Evolutionary conservation across 2,113 vertebrate species (phyloP).

Genomic region (Datnioides undecimradiatus): DNA sequence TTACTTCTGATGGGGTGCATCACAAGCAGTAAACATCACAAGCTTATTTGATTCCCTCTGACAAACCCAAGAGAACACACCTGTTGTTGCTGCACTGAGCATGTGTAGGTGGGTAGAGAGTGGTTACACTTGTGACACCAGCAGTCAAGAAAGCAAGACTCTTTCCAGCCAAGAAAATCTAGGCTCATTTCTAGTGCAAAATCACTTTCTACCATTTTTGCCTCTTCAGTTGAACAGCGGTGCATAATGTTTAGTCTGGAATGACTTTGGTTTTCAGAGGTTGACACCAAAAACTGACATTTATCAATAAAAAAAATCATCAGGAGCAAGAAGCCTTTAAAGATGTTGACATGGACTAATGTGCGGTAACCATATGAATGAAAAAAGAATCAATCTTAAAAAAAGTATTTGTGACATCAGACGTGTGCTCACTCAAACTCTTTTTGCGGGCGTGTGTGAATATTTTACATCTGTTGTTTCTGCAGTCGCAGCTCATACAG

Average conservation of each 20-base stretch:
- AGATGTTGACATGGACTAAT: background rate
- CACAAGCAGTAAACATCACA: conserved; percentile 25
- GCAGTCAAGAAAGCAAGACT: background rate
- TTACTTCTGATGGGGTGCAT: background rate
- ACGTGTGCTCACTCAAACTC: background rate
- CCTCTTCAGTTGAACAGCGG: background rate
- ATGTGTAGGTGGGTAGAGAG: background rate
- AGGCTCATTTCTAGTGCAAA: background rate
- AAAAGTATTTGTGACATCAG: background rate
- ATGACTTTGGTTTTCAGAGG: background rate
- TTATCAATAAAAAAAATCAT: background rate
- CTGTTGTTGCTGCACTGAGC: conserved; percentile 1
- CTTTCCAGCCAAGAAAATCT: background rate
- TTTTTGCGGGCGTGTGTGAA: background rate
- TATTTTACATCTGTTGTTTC: conserved; percentile 68
- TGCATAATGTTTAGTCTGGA: background rate
- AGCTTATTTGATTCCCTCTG: conserved; percentile 24
- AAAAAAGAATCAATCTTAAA: background rate
- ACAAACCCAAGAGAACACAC: conserved; percentile 17
- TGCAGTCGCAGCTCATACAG: conserved; percentile 95
- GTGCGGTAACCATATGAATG: no score
- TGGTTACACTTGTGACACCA: conserved; percentile 33
- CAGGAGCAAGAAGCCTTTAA: background rate
- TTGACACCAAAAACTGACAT: background rate
- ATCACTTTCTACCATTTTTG: background rate